Evolutionary conservation across 2,797 vertebrate genomes (phyloP).

Genomic region (Gymnocypris eckloni): DNA sequence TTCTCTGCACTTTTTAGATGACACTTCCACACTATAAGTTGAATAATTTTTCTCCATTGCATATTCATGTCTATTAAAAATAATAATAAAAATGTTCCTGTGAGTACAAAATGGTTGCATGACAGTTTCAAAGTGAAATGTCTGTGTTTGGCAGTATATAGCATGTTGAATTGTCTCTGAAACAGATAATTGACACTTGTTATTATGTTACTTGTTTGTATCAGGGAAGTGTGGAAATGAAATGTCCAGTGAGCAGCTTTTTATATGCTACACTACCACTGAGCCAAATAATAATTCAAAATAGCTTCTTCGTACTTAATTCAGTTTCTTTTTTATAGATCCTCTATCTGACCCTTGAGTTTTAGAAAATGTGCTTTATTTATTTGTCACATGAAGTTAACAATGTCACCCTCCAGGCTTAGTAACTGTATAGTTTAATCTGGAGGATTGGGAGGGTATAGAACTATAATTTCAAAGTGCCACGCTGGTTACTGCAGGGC

Average conservation of each 20-base stretch:
- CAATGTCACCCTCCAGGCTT: constrained; percentile 12
- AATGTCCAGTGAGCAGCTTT: not conserved
- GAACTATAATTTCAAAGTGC: constrained; percentile 14
- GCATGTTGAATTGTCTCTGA: not conserved
- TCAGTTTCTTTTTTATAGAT: not conserved
- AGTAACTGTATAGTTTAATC: constrained; percentile 15
- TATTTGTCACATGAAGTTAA: constrained; percentile 33
- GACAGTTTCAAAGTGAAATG: not conserved
- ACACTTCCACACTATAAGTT: not conserved
- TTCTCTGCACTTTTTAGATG: too few relatives aligned
- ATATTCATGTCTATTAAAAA: not conserved
- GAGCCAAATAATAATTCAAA: not conserved
- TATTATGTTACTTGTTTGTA: not conserved
- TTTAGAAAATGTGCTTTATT: constrained; percentile 51
- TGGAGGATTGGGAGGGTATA: constrained; percentile 16
- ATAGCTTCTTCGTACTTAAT: not conserved
- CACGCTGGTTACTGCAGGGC: constrained; percentile 15
- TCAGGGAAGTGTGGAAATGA: not conserved
- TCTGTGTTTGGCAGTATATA: not conserved
- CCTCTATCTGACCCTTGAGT: not conserved
- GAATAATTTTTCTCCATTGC: not conserved
- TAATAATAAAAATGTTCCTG: not conserved
- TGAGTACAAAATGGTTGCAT: not conserved
- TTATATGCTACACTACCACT: not conserved
- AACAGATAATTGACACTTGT: not conserved